Percentiles rank a stretch among this genome's conserved stretches.
phyloP scores from a whole-genome alignment of 1,140 invertebrate species.

The Drosophila navojoa region DNA sequence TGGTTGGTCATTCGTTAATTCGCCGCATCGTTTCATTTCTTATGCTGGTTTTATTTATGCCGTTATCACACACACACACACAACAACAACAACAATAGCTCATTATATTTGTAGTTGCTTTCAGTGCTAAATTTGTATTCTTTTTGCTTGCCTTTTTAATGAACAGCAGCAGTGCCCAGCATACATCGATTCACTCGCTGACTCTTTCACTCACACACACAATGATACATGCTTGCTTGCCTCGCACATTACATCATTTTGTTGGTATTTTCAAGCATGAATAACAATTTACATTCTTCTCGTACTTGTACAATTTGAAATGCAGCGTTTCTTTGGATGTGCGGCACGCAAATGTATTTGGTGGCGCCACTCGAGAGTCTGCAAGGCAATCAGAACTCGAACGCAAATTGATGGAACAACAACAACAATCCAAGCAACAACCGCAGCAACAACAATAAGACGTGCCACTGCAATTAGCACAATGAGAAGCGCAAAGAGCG shows the following conservation, averaged over 20 bases:
- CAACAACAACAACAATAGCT: conserved; percentile 33
- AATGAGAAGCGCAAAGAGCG: conserved; percentile 10
- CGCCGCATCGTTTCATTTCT: conserved; percentile 62
- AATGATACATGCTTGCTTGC: not conserved
- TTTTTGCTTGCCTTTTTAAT: conserved; percentile 40
- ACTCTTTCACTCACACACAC: not conserved
- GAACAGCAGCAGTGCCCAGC: conserved; percentile 20
- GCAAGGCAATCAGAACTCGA: conserved; percentile 26
- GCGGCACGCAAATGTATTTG: conserved; percentile 76
- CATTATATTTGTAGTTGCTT: conserved; percentile 28
- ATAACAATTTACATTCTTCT: conserved; percentile 65
- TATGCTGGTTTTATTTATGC: conserved; percentile 61
- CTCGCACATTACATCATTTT: conserved; percentile 70
- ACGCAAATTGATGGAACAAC: conserved; percentile 10
- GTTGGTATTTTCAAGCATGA: conserved; percentile 71
- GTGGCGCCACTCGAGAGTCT: conserved; percentile 76
- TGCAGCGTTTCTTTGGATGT: conserved; percentile 77
- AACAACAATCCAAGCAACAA: no score
- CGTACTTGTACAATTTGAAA: not conserved
- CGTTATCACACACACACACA: conserved; percentile 45
- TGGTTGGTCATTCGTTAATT: conserved; percentile 44
- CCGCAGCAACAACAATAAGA: not conserved
- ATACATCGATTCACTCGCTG: conserved; percentile 1
- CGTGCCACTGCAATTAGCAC: conserved; percentile 17
- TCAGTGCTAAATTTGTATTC: conserved; percentile 18